These are phyloP conservation scores for Amazona vittata DNA, from an alignment of 2,113 vertebrate species.

Conservation along the genomic window DNA sequence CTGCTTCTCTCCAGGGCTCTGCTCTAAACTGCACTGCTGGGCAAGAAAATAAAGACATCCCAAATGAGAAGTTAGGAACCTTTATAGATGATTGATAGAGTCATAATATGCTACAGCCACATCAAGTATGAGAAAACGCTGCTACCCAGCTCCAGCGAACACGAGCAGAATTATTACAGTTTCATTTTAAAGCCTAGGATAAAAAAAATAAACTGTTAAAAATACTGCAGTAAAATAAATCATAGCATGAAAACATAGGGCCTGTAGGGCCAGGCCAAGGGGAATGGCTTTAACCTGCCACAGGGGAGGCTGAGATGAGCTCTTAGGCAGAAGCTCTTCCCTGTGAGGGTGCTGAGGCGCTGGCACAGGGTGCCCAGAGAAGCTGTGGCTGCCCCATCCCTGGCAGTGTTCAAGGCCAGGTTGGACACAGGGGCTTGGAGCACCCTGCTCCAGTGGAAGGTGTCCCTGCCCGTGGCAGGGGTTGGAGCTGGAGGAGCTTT, in stretches of 20 bases:
- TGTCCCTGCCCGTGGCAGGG: neutral
- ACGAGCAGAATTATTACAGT: neutral
- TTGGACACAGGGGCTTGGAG: neutral
- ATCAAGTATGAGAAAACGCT: neutral
- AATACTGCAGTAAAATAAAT: neutral
- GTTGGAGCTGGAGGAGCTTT: neutral
- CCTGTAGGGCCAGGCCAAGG: neutral
- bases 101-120: neutral
- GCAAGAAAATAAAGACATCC: neutral
- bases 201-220: neutral
- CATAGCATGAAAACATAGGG: neutral
- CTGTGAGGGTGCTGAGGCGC: neutral
- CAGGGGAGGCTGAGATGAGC: neutral
- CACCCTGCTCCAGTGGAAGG: neutral
- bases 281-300: neutral
- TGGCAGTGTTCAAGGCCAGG: neutral
- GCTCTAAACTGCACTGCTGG: neutral
- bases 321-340: neutral
- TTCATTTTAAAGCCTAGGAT: neutral
- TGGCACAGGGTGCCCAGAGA: neutral
- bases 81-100: neutral
- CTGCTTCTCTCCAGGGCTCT: neutral
- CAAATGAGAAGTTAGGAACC: neutral
- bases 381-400: neutral
- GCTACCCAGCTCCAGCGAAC: neutral